Base-by-base conservation (phyloP, 2,797 vertebrate genomes). In the Darevskia mixta region DNA sequence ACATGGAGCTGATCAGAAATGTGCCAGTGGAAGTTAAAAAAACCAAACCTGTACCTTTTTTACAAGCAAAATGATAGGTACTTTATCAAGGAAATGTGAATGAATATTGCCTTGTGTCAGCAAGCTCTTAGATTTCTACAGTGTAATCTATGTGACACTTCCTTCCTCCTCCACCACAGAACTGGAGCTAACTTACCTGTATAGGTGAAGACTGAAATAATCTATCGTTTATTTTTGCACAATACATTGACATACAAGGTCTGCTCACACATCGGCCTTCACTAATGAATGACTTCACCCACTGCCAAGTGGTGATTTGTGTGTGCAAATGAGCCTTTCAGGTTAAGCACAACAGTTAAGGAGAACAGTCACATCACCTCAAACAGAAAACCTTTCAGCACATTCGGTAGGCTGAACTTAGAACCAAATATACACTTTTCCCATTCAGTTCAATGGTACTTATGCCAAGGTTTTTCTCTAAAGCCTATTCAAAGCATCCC, bases 61-160 rank as follows among this genome's bases (percentile, higher is more conserved):
- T 87, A 49, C 17, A n/a, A 1, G 0, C 25, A 45, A 80, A 29
- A 9, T 58, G 17, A 41, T 79, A 64, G 29, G 20, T 0, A 0
- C 58, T 7, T 64, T 23, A 72, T 85, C 2, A 0, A 9, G 41
- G 18, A 2, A 0, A 0, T 15, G 41, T 43, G 10, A 18, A 69
- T 69, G 67, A 81, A 27, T 23, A 35, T 10, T 69, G 25, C 2
- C n/a, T 75, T 32, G 45, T 25, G 8, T 8, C 5, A 29, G n/a
- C 41, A 29, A 13, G 41, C 2, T 38, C 32, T 10, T 23, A 29
- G 11, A 6, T 15, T 49, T n/a, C n/a, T 45, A 11, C 23, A 71
- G 9, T 43, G 8, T 38, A 67, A 86, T 55, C 35, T 41, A 0
- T 5, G 35, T 61, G 55, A 32, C 49, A 81, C 27, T 43, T 80